Evolutionary conservation across 1,140 invertebrate species (phyloP).

Genomic region (Microplitis demolitor): DNA sequence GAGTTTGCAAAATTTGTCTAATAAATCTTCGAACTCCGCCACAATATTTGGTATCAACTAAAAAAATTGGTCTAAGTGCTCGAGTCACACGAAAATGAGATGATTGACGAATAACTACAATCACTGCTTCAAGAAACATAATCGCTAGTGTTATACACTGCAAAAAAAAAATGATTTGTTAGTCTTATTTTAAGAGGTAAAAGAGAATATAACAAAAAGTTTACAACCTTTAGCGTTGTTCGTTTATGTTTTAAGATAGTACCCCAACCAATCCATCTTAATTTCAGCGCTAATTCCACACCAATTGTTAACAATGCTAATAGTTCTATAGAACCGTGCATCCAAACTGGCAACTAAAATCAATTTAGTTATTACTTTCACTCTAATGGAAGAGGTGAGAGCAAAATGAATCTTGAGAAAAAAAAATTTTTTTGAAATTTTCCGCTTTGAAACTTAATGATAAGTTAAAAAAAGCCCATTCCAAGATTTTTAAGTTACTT

Average conservation of each 20-base stretch:
- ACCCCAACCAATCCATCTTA: slow-evolving; percentile 84
- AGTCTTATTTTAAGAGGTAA: not conserved
- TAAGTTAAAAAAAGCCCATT: too few species aligned
- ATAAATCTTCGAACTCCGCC: slow-evolving; percentile 76
- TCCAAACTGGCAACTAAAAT: slow-evolving; percentile 71
- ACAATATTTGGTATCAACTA: slow-evolving; percentile 86
- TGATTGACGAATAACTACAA: slow-evolving; percentile 80
- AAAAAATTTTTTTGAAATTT: too few species aligned
- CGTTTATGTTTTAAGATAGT: slow-evolving; percentile 84
- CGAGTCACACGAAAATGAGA: slow-evolving; percentile 87
- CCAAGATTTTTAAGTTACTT: too few species aligned
- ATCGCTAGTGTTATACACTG: slow-evolving; percentile 78
- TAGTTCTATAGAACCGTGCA: slow-evolving; percentile 85
- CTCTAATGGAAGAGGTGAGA: too few species aligned
- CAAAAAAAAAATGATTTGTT: slow-evolving; percentile 44
- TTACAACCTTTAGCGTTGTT: slow-evolving; percentile 79
- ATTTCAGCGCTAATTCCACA: slow-evolving; percentile 78
- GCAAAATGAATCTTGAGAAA: too few species aligned
- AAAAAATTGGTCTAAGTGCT: slow-evolving; percentile 86
- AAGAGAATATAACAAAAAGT: not conserved
- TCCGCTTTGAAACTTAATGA: too few species aligned
- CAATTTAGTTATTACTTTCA: not conserved
- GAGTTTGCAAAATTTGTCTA: slow-evolving; percentile 78
- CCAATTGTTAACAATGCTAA: slow-evolving; percentile 77
- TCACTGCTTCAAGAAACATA: slow-evolving; percentile 85